A percentile compares a stretch with the other conserved stretches of the same genome.
Conservation (phyloP, 2,888 invertebrate species). For the Thera britannica region DNA sequence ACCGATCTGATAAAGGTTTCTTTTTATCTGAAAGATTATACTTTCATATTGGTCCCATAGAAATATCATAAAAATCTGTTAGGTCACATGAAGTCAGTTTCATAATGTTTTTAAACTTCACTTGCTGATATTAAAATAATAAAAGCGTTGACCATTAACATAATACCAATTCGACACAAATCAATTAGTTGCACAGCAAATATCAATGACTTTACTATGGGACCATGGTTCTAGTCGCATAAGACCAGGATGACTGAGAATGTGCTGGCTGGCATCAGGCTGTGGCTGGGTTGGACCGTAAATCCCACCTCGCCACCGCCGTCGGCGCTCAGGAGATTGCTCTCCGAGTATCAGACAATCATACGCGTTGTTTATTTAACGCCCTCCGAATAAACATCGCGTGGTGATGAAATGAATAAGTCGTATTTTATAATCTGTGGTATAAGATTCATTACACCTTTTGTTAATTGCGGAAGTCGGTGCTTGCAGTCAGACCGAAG, state of each 20-base stretch:
- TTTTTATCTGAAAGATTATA: too few species aligned
- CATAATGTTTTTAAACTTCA: too few species aligned
- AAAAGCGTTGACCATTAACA: too few species aligned
- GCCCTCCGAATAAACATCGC: conserved; percentile 35
- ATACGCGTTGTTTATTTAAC: conserved; percentile 71
- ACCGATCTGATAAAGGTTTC: too few species aligned
- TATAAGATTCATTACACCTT: conserved; percentile 9
- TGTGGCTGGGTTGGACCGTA: conserved; percentile 56
- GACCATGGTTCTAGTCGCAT: too few species aligned
- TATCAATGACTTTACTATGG: too few species aligned
- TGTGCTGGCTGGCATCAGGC: conserved; percentile 18
- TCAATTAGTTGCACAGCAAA: too few species aligned
- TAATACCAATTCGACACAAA: too few species aligned
- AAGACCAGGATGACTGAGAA: neutral
- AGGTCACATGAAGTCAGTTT: too few species aligned
- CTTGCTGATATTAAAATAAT: too few species aligned
- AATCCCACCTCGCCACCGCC: conserved; percentile 67
- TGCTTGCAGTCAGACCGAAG: conserved; percentile 9
- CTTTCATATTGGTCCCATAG: too few species aligned
- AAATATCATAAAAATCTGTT: too few species aligned
- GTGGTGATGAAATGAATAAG: conserved; percentile 13
- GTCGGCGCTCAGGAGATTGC: conserved; percentile 68
- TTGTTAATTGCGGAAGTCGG: conserved; percentile 18
- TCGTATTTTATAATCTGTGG: conserved; percentile 9
- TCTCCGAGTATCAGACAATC: conserved; percentile 51